Conservation (phyloP, 2,888 invertebrate genomes). For the Cryptosula pallasiana region DNA sequence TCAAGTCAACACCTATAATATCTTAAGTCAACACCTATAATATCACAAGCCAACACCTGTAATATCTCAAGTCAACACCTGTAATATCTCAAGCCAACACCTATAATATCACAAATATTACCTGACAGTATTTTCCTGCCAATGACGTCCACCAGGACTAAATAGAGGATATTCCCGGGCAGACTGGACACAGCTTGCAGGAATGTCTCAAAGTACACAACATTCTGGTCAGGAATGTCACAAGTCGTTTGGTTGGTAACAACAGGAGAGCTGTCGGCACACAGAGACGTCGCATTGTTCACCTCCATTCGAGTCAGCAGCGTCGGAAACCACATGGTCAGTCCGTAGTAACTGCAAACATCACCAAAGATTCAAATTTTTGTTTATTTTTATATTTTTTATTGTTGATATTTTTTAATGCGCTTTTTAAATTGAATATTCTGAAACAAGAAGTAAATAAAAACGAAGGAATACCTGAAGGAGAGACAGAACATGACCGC, state of each 20-base stretch:
- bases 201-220: slow-evolving; percentile 46
- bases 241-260: not conserved
- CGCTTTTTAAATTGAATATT: too few species aligned
- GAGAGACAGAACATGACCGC: slow-evolving; percentile 14
- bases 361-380: too few species aligned
- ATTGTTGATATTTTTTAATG: too few species aligned
- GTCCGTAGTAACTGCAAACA: slow-evolving; percentile 71
- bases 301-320: slow-evolving; percentile 71
- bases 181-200: slow-evolving; percentile 49
- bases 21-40: too few species aligned
- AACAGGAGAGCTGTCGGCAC: not conserved
- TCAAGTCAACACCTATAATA: too few species aligned
- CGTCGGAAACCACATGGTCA: slow-evolving; percentile 97
- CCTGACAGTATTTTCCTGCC: slow-evolving; percentile 47
- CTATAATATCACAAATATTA: too few species aligned
- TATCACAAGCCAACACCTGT: too few species aligned
- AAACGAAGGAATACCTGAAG: slow-evolving; percentile 17
- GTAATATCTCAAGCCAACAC: too few species aligned
- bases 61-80: too few species aligned
- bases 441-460: too few species aligned
- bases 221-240: slow-evolving; percentile 1
- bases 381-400: too few species aligned
- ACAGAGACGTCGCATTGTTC: slow-evolving; percentile 22
- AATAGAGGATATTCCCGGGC: slow-evolving; percentile 49
- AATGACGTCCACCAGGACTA: slow-evolving; percentile 47